A percentile compares a stretch with the other conserved stretches of the same genome.
Evolutionary conservation across 2,113 vertebrate genomes (phyloP).

Genomic region (Serinus canaria): DNA sequence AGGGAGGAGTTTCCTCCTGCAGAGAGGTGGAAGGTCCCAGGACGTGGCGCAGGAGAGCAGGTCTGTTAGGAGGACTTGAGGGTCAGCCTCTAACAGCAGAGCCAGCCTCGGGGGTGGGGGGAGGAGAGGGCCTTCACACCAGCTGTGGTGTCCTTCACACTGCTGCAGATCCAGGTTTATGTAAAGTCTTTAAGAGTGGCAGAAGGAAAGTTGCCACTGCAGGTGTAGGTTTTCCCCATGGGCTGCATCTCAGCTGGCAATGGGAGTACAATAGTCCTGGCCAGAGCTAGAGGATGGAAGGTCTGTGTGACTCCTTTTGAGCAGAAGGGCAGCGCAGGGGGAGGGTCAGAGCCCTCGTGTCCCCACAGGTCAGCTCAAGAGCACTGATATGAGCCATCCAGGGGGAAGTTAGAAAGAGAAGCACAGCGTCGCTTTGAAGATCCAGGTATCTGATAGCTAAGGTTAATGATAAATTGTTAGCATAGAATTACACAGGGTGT

Average conservation of each 20-base stretch:
- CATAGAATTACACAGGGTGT: background rate
- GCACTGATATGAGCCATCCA: background rate
- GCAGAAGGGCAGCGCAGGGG: background rate
- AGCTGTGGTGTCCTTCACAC: background rate
- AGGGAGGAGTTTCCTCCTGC: slow-evolving; percentile 41
- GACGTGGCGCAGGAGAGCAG: slow-evolving; percentile 33
- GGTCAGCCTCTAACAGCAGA: slow-evolving; percentile 12
- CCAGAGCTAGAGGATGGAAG: background rate
- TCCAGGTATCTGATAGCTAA: background rate
- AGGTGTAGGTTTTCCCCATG: background rate
- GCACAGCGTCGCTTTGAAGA: background rate
- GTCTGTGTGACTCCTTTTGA: background rate
- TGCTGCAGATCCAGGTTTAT: background rate
- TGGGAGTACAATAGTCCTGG: background rate
- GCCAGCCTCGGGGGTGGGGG: background rate
- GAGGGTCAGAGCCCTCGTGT: background rate
- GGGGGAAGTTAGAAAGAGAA: background rate
- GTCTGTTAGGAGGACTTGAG: slow-evolving; percentile 47
- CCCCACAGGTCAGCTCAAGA: background rate
- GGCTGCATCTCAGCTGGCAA: background rate
- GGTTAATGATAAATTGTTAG: background rate
- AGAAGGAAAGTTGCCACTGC: background rate
- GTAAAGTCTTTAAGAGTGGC: background rate
- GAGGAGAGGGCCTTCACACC: background rate
- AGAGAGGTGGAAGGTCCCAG: slow-evolving; percentile 49